Evolutionary conservation across 2,113 vertebrate genomes (phyloP).

Genomic region (Dendropsophus ebraccatus): DNA sequence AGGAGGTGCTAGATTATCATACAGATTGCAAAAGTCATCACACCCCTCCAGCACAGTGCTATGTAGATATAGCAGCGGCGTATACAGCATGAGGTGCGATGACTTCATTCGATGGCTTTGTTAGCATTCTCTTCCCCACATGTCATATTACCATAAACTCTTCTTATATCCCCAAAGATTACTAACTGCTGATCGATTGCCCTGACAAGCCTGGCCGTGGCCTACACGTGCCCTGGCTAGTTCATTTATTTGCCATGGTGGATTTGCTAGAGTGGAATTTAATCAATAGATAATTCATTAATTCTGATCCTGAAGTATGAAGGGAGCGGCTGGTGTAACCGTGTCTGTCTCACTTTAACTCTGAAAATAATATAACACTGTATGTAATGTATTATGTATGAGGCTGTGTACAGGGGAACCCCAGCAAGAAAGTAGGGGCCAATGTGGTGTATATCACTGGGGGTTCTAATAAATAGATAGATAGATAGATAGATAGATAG

Average conservation of each 20-base stretch:
- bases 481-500: neutral
- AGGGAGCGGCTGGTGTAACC: slow-evolving; percentile 68
- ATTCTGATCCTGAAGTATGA: slow-evolving; percentile 78
- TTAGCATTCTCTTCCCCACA: slow-evolving; percentile 68
- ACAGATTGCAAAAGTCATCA: too few relatives aligned
- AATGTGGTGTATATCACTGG: neutral
- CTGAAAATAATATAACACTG: slow-evolving; percentile 84
- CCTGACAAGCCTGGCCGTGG: slow-evolving; percentile 81
- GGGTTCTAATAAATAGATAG: neutral
- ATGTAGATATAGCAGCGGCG: neutral
- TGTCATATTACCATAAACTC: slow-evolving; percentile 83
- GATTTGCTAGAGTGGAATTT: slow-evolving; percentile 91
- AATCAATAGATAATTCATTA: slow-evolving; percentile 96
- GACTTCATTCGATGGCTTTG: slow-evolving; percentile 65
- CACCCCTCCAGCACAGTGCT: neutral
- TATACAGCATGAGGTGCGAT: neutral
- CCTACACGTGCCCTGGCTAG: slow-evolving; percentile 85
- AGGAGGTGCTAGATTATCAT: too few relatives aligned
- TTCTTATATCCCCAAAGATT: slow-evolving; percentile 82
- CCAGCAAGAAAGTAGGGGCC: neutral
- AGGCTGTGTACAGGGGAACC: neutral
- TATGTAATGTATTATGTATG: slow-evolving; percentile 58
- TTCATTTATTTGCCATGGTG: slow-evolving; percentile 92
- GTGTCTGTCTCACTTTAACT: slow-evolving; percentile 70
- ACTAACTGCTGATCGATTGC: slow-evolving; percentile 88